phyloP scores from a whole-genome alignment of 1,140 invertebrate species.

The Xylocopa sonorina region DNA sequence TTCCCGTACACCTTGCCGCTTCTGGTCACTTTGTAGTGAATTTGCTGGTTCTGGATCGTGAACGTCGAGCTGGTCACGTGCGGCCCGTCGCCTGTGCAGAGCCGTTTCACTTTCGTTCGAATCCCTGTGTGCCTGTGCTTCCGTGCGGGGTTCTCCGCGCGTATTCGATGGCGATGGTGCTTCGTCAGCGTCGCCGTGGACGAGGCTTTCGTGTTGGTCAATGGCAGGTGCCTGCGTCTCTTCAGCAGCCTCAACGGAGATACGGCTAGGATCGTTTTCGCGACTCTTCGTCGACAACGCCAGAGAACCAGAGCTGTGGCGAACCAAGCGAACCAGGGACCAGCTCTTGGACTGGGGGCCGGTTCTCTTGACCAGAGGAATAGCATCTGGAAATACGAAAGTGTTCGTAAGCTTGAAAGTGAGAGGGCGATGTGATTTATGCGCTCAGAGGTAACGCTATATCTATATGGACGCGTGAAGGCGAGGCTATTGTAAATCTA shows the following conservation, averaged over 20 bases:
- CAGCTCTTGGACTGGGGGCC: conserved; percentile 58
- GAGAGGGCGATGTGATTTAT: no score
- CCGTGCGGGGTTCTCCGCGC: conserved; percentile 18
- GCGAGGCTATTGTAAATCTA: no score
- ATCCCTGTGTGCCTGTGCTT: conserved; percentile 59
- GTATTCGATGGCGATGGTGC: conserved; percentile 26
- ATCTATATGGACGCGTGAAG: no score
- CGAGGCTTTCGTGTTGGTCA: conserved; percentile 32
- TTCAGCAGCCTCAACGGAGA: conserved; percentile 67
- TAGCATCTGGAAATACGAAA: conserved; percentile 69
- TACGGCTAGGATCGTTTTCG: conserved; percentile 64
- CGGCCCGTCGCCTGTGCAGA: conserved; percentile 71
- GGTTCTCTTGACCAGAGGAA: conserved; percentile 74
- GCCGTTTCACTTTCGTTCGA: conserved; percentile 69
- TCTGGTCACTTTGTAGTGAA: conserved; percentile 76
- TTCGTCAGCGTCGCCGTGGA: conserved; percentile 20
- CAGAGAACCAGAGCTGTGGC: conserved; percentile 73
- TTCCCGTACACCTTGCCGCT: conserved; percentile 79
- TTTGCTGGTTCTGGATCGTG: conserved; percentile 61
- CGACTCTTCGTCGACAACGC: conserved; percentile 71
- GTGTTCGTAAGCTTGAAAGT: no score
- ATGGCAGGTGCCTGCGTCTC: conserved; percentile 29
- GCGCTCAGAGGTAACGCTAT: no score
- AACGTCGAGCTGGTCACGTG: conserved; percentile 54
- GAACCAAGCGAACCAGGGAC: conserved; percentile 78